phyloP scores from a whole-genome alignment of 2,888 invertebrate genomes.

The Metallyticus violacea region DNA sequence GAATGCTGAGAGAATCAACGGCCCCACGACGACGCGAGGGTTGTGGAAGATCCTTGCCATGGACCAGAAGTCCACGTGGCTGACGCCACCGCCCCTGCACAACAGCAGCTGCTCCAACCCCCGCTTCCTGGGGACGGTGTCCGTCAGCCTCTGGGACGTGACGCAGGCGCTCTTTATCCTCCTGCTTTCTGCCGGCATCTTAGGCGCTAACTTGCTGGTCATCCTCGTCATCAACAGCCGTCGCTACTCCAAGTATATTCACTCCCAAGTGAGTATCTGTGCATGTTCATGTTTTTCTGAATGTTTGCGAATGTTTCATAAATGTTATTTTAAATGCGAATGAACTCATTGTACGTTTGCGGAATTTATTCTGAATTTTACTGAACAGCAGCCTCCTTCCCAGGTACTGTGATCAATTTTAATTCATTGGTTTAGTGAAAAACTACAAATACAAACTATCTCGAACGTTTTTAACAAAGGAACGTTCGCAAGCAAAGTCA shows the following conservation, averaged over 20 bases:
- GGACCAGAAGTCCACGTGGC: slow-evolving; percentile 45
- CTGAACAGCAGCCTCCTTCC: too few species aligned
- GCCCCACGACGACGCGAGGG: background rate
- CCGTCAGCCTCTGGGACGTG: slow-evolving; percentile 59
- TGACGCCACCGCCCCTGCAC: slow-evolving; percentile 75
- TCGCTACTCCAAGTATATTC: slow-evolving; percentile 79
- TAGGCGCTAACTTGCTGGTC: slow-evolving; percentile 74
- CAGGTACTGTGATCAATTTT: too few species aligned
- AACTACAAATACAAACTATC: too few species aligned
- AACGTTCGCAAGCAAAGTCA: too few species aligned
- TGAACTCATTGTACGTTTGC: too few species aligned
- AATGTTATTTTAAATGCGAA: too few species aligned
- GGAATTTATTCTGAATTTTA: too few species aligned
- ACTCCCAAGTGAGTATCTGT: slow-evolving; percentile 72
- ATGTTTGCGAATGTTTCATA: too few species aligned
- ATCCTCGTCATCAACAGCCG: slow-evolving; percentile 82
- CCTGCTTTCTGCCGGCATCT: slow-evolving; percentile 71
- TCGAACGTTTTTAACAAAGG: too few species aligned
- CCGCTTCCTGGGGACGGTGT: slow-evolving; percentile 57
- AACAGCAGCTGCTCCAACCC: slow-evolving; percentile 82
- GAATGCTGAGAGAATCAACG: background rate
- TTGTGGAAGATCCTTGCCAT: slow-evolving; percentile 1
- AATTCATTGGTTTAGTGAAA: too few species aligned
- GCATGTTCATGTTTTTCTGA: too few species aligned
- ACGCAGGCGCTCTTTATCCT: slow-evolving; percentile 75